Evolutionary conservation across 2,888 invertebrate species (phyloP).

Genomic region (Branchellion lobata): DNA sequence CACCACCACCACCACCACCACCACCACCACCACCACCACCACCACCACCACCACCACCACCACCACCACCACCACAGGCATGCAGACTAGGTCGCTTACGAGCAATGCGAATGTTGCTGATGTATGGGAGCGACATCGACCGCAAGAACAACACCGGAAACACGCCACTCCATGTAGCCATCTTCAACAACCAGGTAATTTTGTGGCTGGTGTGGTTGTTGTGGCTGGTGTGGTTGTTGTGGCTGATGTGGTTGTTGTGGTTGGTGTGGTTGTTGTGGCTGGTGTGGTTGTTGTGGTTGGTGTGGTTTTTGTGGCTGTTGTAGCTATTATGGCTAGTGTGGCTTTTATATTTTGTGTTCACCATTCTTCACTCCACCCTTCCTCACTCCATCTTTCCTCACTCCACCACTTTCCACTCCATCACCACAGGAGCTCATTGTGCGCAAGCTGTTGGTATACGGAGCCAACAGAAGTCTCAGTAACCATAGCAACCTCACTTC

Average conservation of each 20-base stretch:
- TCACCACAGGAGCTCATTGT: slow-evolving; percentile 74
- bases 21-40: slow-evolving; percentile 38
- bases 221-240: too few relatives aligned
- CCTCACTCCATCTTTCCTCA: too few relatives aligned
- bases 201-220: too few relatives aligned
- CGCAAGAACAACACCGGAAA: slow-evolving; percentile 20
- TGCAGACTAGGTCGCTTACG: slow-evolving; percentile 15
- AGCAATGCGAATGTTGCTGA: slow-evolving; percentile 9
- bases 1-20: slow-evolving; percentile 20
- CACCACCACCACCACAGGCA: background rate
- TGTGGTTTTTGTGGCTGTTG: too few relatives aligned
- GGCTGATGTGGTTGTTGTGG: too few relatives aligned
- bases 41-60: too few relatives aligned
- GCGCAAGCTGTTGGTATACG: slow-evolving; percentile 87
- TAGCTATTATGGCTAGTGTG: background rate
- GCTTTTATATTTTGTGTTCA: background rate
- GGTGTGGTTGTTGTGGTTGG: too few relatives aligned
- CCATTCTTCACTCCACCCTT: too few relatives aligned
- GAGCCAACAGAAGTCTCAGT: slow-evolving; percentile 85
- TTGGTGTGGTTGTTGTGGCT: too few relatives aligned
- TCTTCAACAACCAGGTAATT: slow-evolving; percentile 39
- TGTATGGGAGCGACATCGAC: slow-evolving; percentile 37
- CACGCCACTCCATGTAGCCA: slow-evolving; percentile 28
- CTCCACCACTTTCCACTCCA: too few relatives aligned
- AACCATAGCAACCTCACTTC: slow-evolving; percentile 98